These are phyloP conservation scores for Resseliella maxima DNA, from an alignment of 2,888 invertebrate genomes.

Conservation along the genomic window DNA sequence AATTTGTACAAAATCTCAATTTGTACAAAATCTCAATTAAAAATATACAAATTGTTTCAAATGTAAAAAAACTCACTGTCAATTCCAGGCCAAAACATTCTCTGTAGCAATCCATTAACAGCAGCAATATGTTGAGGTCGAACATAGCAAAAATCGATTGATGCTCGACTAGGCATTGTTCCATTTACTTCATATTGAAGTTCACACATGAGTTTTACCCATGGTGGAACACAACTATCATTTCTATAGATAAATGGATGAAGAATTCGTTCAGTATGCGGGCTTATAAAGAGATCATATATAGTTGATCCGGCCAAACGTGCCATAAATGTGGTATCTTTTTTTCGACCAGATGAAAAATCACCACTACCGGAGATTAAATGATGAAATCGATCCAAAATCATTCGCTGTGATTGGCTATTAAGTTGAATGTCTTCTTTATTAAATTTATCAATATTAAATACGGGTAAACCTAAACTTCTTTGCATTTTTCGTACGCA, in stretches of 20 bases:
- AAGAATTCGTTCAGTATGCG: constrained; percentile 77
- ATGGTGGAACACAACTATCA: constrained; percentile 73
- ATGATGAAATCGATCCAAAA: constrained; percentile 65
- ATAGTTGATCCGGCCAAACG: constrained; percentile 70
- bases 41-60: too few relatives aligned
- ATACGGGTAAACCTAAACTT: constrained; percentile 70
- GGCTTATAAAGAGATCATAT: constrained; percentile 73
- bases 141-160: constrained; percentile 89
- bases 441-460: constrained; percentile 71
- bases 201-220: constrained; percentile 74
- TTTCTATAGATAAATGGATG: constrained; percentile 89
- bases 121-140: constrained; percentile 89
- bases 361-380: constrained; percentile 44
- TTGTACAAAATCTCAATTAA: background rate
- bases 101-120: constrained; percentile 83
- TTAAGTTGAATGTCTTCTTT: constrained; percentile 40
- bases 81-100: constrained; percentile 93
- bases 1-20: background rate
- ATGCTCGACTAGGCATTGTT: constrained; percentile 69
- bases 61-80: too few relatives aligned
- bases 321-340: constrained; percentile 65
- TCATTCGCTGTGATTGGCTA: constrained; percentile 60
- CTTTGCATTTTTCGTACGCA: constrained; percentile 71
- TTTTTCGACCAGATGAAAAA: background rate
- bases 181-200: constrained; percentile 66